A percentile compares a stretch with the other conserved stretches of the same genome.
phyloP scores from a whole-genome alignment of 2,797 vertebrate species.

The Lepus townsendii region DNA sequence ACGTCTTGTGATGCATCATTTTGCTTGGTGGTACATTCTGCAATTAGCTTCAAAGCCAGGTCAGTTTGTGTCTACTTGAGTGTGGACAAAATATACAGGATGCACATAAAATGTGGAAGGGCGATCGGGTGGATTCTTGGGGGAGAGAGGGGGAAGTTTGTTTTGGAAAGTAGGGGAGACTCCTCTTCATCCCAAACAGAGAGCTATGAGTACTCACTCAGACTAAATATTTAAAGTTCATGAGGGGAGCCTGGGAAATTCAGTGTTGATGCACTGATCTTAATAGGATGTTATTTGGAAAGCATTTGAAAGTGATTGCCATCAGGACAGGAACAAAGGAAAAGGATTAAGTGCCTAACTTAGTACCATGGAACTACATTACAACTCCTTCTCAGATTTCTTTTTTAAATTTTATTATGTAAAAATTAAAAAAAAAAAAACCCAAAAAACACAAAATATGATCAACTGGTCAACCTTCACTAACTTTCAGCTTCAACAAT shows the following conservation, averaged over 20 bases:
- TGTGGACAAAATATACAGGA: background rate
- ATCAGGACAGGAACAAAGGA: background rate
- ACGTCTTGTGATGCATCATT: background rate
- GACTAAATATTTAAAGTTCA: constrained; percentile 21
- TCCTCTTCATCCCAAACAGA: constrained; percentile 37
- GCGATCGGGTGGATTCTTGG: background rate
- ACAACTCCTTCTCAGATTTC: background rate
- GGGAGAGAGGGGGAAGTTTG: background rate
- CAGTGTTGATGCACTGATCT: background rate
- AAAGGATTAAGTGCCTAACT: background rate
- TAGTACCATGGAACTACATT: background rate
- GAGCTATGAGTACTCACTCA: constrained; percentile 42
- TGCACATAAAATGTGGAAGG: background rate
- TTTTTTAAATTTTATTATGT: background rate
- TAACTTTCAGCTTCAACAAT: background rate
- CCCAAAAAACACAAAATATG: background rate
- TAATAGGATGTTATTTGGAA: background rate
- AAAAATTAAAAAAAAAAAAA: background rate
- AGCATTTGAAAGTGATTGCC: background rate
- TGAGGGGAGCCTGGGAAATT: background rate
- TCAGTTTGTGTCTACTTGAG: background rate
- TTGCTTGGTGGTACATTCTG: background rate
- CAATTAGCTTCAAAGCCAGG: background rate
- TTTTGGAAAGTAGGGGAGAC: constrained; percentile 25
- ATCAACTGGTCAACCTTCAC: background rate